Conservation (phyloP, 2,113 vertebrate genomes). For the Strigops habroptila region DNA sequence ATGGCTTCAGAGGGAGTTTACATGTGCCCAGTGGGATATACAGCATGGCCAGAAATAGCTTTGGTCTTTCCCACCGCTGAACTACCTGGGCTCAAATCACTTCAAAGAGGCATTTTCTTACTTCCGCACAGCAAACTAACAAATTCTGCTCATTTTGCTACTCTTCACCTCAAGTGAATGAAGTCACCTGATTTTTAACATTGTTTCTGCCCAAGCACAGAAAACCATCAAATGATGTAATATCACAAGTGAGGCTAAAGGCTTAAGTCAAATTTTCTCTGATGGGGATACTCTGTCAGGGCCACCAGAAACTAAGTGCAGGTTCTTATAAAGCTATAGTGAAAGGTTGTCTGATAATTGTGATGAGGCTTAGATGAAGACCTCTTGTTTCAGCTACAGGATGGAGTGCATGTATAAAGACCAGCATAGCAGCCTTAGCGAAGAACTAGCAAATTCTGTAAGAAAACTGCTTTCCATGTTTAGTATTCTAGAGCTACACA, state of each 20-base stretch:
- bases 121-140: not conserved
- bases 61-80: not conserved
- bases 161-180: not conserved
- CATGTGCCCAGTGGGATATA: not conserved
- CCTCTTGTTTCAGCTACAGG: not conserved
- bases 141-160: not conserved
- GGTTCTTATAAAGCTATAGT: not conserved
- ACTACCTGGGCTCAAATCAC: not conserved
- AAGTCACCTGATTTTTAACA: not conserved
- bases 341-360: not conserved
- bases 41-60: not conserved
- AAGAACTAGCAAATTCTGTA: not conserved
- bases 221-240: not conserved
- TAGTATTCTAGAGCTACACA: not conserved
- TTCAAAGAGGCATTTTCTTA: not conserved
- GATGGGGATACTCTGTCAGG: not conserved
- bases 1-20: not conserved
- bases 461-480: not conserved
- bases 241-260: not conserved
- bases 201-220: not conserved
- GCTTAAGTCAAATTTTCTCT: not conserved
- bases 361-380: not conserved
- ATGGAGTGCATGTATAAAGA: not conserved
- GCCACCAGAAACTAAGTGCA: not conserved
- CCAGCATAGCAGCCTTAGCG: not conserved